Base-by-base conservation (phyloP, 2,888 invertebrate species). In the Eupeodes luniger region DNA sequence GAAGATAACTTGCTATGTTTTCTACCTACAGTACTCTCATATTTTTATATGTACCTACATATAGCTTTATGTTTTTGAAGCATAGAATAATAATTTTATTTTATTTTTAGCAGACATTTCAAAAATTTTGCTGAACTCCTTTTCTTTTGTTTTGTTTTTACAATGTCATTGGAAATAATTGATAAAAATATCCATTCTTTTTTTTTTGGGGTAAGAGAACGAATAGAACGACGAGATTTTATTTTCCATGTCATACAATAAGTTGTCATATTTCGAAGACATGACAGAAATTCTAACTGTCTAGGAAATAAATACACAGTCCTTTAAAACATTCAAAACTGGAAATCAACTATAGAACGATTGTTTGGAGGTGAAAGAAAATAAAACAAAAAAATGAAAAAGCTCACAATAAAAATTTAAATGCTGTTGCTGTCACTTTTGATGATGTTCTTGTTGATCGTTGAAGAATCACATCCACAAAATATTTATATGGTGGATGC, bases 141-240 rank as follows among this genome's bases (percentile, higher is more conserved):
- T 49, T 16, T 12, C n/a, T 62, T 44, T 44, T 3, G 27, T 49
- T 47, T 34, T 59, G 16, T 27, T 81, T 69, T 74, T 64, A 64
- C 80, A 75, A 70, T 81, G 88, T 75, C 85, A 88, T 88, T 88
- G 78, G 34, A 85, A 81, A 85, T 88, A 85, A 88, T 88, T 88
- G 88, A 27, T n/a, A 85, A 88, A 88, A 85, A 85, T 81, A 81
- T 88, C 70, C 70, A 84, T 78, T 69, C 78, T 85, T 77, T 47
- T 78, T 27, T 27, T 27, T 27, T 27, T 2, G 27, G 81, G 77
- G 78, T 81, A 16, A 53, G 44, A 66, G 61, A 80, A 85, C 75
- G 74, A 77, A 80, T 74, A 74, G 51, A 49, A 77, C 27, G 27
- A 27, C 27, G 27, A 27, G 27, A 27, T 27, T 27, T 83, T 77